Percentiles rank a stretch among this genome's conserved stretches.
Conservation (phyloP, 2,888 invertebrate genomes). For the Drosophila meridiana region DNA sequence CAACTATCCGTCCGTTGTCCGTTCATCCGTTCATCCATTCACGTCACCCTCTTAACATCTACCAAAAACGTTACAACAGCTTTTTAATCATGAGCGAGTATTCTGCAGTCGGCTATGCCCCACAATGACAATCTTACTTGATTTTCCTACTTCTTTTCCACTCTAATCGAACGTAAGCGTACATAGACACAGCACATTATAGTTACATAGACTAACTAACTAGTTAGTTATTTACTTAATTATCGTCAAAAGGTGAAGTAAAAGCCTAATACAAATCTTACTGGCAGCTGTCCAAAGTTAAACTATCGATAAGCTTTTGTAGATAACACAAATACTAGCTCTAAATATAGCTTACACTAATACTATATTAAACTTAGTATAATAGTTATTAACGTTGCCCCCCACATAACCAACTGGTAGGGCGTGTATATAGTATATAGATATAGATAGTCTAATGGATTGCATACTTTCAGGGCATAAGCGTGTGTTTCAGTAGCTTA, state of each 20-base stretch:
- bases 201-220: background rate
- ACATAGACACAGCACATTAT: background rate
- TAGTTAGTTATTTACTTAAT: background rate
- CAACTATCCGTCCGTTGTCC: background rate
- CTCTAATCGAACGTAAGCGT: background rate
- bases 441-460: background rate
- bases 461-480: constrained; percentile 12
- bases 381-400: background rate
- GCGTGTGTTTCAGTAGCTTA: constrained; percentile 2
- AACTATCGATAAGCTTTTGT: background rate
- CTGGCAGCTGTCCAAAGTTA: background rate
- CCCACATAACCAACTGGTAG: background rate
- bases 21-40: background rate
- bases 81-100: background rate
- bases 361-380: background rate
- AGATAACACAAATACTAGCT: background rate
- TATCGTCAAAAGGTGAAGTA: background rate
- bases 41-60: background rate
- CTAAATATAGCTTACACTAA: constrained; percentile 1
- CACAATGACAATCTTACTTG: background rate
- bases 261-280: background rate
- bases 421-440: background rate
- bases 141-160: background rate
- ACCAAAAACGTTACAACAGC: background rate
- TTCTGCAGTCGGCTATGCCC: background rate